Base-by-base conservation (phyloP, 2,797 vertebrate genomes). In the Liparis tanakae region DNA sequence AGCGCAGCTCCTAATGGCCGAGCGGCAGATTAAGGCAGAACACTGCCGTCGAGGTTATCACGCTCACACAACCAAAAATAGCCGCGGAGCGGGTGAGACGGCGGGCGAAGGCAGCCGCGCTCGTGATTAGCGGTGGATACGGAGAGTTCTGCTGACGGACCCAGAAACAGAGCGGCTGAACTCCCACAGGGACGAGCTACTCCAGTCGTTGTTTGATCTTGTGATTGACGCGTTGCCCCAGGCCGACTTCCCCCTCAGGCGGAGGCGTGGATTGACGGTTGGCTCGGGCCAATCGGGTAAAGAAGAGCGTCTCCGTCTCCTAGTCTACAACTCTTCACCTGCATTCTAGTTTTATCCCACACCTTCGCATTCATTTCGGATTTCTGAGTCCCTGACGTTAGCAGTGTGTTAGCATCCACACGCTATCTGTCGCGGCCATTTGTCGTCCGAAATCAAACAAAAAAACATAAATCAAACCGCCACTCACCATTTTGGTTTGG, bases 11-110 rank as follows among this genome's bases (percentile, higher is more conserved):
- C 73, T 80, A 88, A 90, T 75, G 85, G 89, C 74, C 80, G 87
- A 86, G 85, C 76, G 59, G 59, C 86, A 93, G 92, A 94, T 93
- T 92, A 93, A 91, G 90, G 86, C 80, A 72, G 90, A 92, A 82
- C 88, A 90, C 87, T 92, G 90, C 88, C 89, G 91, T 94, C 84
- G 90, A 91, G 94, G 94, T 95, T 94, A 94, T 95, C 94, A 87
- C 81, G 80, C 91, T 93, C 86, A 74, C 89, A 85, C 70, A 84
- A 94, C 94, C 83, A 90, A 94, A 94, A 95, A 94, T 95, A 95
- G 94, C 93, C 56, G 67, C 86, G 78, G 88, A 88, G 86, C 83
- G 85, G 83, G 88, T 85, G 87, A 88, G 88, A 90, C 85, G 84
- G 87, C 82, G 87, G 89, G 84, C 85, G 85, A 30, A 83, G 80